A percentile compares a stretch with the other conserved stretches of the same genome.
phyloP scores from a whole-genome alignment of 2,888 invertebrate genomes.

The Tyria jacobaeae region DNA sequence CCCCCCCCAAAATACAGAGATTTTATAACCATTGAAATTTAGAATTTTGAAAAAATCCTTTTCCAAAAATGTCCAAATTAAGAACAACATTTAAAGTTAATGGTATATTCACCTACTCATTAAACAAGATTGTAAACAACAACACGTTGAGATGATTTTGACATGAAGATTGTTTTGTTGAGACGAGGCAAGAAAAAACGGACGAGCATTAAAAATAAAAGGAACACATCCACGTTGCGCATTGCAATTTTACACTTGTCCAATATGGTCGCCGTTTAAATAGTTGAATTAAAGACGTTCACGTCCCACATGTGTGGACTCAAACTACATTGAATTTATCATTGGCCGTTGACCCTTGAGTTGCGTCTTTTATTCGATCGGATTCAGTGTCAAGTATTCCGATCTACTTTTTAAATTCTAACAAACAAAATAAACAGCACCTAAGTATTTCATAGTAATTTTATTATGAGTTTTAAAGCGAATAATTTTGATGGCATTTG shows the following conservation, averaged over 20 bases:
- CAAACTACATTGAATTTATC: conserved; percentile 60
- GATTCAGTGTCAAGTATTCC: conserved; percentile 16
- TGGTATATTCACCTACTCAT: no score
- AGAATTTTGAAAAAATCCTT: no score
- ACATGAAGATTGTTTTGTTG: neutral
- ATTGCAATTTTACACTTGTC: conserved; percentile 30
- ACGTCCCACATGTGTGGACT: conserved; percentile 27
- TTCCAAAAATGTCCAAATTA: no score
- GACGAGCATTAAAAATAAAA: no score
- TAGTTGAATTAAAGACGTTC: conserved; percentile 18
- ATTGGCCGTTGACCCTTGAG: conserved; percentile 54
- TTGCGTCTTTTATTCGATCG: conserved; percentile 28
- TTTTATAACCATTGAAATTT: no score
- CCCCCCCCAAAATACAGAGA: no score
- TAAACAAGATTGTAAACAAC: no score
- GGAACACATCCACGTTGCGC: conserved; percentile 11
- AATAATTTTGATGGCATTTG: neutral
- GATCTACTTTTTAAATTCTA: neutral
- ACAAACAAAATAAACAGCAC: no score
- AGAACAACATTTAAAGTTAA: no score
- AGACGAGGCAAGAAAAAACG: neutral
- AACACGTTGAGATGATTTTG: neutral
- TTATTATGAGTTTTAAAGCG: no score
- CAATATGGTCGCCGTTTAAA: conserved; percentile 20
- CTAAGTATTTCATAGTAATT: neutral